Evolutionary conservation across 1,140 invertebrate genomes (phyloP).

Genomic region (Drosophila pandora): DNA sequence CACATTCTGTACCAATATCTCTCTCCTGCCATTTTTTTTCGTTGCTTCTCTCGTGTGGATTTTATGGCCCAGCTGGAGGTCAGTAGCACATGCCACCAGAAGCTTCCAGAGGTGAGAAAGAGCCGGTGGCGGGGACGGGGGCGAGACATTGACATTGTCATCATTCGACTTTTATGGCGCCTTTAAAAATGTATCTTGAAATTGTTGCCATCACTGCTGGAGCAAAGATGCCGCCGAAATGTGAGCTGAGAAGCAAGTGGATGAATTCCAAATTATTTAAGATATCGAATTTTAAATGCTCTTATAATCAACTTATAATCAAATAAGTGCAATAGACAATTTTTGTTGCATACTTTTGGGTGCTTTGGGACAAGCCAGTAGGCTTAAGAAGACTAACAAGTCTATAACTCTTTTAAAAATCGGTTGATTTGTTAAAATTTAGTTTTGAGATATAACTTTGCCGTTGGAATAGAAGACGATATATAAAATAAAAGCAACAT

Average conservation of each 20-base stretch:
- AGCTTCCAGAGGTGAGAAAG: slow-evolving; percentile 20
- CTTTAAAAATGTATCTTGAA: slow-evolving; percentile 77
- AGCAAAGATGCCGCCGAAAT: slow-evolving; percentile 52
- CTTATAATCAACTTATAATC: neutral
- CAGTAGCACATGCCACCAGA: slow-evolving; percentile 65
- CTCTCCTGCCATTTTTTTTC: slow-evolving; percentile 13
- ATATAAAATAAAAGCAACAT: too few species aligned
- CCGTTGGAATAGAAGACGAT: too few species aligned
- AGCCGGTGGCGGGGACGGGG: neutral
- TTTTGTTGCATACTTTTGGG: too few species aligned
- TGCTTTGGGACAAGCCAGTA: too few species aligned
- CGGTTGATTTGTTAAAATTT: too few species aligned
- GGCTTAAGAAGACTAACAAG: too few species aligned
- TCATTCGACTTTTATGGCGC: slow-evolving; percentile 81
- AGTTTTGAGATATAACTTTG: too few species aligned
- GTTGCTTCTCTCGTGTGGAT: slow-evolving; percentile 21
- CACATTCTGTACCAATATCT: slow-evolving; percentile 47
- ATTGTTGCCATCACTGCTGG: slow-evolving; percentile 41
- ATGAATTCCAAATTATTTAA: neutral
- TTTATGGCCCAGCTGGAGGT: slow-evolving; percentile 71
- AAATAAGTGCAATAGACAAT: too few species aligned
- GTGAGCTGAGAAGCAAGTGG: slow-evolving; percentile 39
- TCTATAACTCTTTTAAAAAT: too few species aligned
- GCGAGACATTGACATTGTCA: slow-evolving; percentile 80
- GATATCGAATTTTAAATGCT: slow-evolving; percentile 5